These are phyloP conservation scores for Linepithema humile DNA, from an alignment of 1,140 invertebrate genomes.

Conservation along the genomic window DNA sequence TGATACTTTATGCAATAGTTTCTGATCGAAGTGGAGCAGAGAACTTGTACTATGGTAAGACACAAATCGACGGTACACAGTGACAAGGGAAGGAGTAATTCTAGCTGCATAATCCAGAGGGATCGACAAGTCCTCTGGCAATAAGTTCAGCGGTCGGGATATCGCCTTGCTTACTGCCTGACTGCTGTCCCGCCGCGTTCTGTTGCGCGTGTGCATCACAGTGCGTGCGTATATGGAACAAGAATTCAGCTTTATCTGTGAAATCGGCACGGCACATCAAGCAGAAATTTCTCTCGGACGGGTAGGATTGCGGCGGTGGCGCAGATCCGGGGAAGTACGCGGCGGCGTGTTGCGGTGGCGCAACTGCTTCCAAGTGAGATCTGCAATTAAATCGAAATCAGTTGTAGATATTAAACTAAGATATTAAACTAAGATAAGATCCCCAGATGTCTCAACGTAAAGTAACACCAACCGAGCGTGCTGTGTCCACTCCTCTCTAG, in stretches of 20 bases:
- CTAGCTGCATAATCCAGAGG: constrained; percentile 87
- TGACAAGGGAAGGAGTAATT: constrained; percentile 68
- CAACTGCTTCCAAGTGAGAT: constrained; percentile 81
- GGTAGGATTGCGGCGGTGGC: constrained; percentile 84
- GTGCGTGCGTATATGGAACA: constrained; percentile 89
- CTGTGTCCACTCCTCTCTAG: constrained; percentile 90
- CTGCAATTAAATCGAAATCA: constrained; percentile 60
- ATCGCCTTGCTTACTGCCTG: constrained; percentile 79
- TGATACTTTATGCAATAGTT: constrained; percentile 66
- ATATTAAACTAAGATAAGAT: background rate
- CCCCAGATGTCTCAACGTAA: background rate
- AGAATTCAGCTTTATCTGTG: constrained; percentile 88
- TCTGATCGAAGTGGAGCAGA: constrained; percentile 63
- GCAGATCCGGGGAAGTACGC: constrained; percentile 82
- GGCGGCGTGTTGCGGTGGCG: constrained; percentile 81
- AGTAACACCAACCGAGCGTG: constrained; percentile 86
- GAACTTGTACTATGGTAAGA: constrained; percentile 81
- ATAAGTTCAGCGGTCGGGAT: constrained; percentile 87
- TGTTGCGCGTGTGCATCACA: constrained; percentile 86
- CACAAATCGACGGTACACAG: constrained; percentile 76
- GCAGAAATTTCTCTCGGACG: constrained; percentile 86
- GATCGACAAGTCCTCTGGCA: constrained; percentile 87
- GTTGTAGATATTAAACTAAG: background rate
- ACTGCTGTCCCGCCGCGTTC: constrained; percentile 68
- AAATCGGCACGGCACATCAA: constrained; percentile 88